Percentiles rank a stretch among this genome's conserved stretches.
Evolutionary conservation across 2,888 invertebrate genomes (phyloP).

Genomic region (Crocallis elinguaria): DNA sequence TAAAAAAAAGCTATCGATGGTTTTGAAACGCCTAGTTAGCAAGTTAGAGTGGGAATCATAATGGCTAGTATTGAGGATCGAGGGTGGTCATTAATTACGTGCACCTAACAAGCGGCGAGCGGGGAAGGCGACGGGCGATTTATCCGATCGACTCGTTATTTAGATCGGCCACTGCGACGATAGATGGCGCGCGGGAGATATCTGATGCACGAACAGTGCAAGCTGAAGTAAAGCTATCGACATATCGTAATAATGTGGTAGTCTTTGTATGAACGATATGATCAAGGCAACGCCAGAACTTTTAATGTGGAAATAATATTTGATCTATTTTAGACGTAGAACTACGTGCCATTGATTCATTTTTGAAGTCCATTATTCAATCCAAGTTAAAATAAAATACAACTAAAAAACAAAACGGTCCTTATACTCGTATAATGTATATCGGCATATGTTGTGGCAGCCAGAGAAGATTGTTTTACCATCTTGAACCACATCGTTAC

Average conservation of each 20-base stretch:
- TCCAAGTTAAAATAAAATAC: too few species aligned
- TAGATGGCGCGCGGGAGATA: conserved; percentile 70
- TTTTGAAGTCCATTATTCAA: too few species aligned
- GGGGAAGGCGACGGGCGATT: conserved; percentile 70
- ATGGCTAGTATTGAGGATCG: conserved; percentile 60
- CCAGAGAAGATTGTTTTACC: too few species aligned
- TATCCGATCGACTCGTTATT: conserved; percentile 79
- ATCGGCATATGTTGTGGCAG: too few species aligned
- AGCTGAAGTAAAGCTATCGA: conserved; percentile 8
- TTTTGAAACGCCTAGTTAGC: conserved; percentile 6
- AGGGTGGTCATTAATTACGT: conserved; percentile 74
- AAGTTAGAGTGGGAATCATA: conserved; percentile 55
- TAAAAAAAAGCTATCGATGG: not conserved
- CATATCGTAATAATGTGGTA: conserved; percentile 9
- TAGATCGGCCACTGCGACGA: conserved; percentile 73
- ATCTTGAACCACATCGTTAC: too few species aligned
- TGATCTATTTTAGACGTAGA: too few species aligned
- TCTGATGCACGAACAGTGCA: conserved; percentile 70
- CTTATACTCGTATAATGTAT: too few species aligned
- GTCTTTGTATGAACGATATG: not conserved
- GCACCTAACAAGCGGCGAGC: conserved; percentile 72
- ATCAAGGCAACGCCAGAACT: not conserved
- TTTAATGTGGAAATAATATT: too few species aligned
- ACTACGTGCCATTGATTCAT: too few species aligned
- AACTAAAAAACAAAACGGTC: too few species aligned